These are phyloP conservation scores for Mythimna impura DNA, from an alignment of 2,888 invertebrate genomes.

Conservation along the genomic window DNA sequence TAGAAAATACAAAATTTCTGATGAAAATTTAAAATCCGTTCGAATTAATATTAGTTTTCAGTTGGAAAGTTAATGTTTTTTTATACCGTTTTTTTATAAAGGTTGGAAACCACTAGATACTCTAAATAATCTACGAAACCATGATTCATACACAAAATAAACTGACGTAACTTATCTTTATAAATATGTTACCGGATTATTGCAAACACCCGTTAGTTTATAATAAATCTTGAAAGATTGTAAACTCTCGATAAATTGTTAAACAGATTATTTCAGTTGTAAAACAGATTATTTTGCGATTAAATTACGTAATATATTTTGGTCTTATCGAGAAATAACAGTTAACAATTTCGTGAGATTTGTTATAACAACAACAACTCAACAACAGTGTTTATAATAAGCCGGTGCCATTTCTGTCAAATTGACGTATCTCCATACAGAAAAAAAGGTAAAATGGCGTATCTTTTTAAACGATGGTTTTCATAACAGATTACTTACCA, in stretches of 20 bases:
- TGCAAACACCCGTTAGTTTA: not conserved
- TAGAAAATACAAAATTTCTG: too few relatives aligned
- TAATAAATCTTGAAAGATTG: not conserved
- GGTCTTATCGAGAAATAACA: not conserved
- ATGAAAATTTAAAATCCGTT: too few relatives aligned
- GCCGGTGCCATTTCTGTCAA: not conserved
- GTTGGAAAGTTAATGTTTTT: too few relatives aligned
- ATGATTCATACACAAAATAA: not conserved
- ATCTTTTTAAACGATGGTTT: conserved; percentile 36
- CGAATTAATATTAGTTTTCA: too few relatives aligned
- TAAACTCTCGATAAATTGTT: not conserved
- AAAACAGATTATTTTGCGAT: not conserved
- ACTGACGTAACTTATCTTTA: not conserved
- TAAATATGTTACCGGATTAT: not conserved
- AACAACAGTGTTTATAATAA: not conserved
- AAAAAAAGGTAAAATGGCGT: conserved; percentile 1
- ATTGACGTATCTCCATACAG: not conserved
- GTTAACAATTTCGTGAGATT: not conserved
- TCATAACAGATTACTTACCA: conserved; percentile 37
- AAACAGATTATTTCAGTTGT: not conserved
- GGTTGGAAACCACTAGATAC: too few relatives aligned
- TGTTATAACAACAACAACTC: too few relatives aligned
- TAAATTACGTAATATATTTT: not conserved
- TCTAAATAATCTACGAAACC: too few relatives aligned
- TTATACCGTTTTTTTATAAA: too few relatives aligned